phyloP scores from a whole-genome alignment of 2,888 invertebrate genomes.

The Melipona beecheii region DNA sequence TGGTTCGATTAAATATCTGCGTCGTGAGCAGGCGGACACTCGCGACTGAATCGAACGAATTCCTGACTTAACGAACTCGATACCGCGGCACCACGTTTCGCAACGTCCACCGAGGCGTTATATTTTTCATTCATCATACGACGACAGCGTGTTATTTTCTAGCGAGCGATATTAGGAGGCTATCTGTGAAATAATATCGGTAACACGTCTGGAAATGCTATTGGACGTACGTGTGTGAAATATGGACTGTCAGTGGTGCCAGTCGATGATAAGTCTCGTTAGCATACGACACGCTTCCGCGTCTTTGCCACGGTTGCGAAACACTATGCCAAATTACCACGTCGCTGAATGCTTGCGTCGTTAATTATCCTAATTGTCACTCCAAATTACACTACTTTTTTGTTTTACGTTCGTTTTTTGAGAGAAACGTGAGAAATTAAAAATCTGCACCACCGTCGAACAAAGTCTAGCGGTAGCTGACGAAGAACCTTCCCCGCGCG shows the following conservation, averaged over 20 bases:
- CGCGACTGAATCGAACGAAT: conserved; percentile 33
- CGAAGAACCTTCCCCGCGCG: too few relatives aligned
- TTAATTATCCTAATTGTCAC: too few relatives aligned
- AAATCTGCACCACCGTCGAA: too few relatives aligned
- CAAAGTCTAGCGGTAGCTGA: too few relatives aligned
- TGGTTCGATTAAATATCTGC: conserved; percentile 45
- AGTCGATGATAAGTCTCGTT: conserved; percentile 4
- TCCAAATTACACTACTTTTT: too few relatives aligned
- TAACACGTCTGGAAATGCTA: conserved; percentile 10
- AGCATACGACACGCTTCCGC: neutral
- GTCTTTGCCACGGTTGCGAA: neutral
- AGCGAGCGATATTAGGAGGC: conserved; percentile 14
- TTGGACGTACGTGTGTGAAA: neutral
- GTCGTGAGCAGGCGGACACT: conserved; percentile 37
- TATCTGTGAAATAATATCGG: neutral
- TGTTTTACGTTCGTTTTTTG: too few relatives aligned
- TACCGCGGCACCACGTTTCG: conserved; percentile 19
- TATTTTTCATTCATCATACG: conserved; percentile 47
- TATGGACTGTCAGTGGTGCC: neutral
- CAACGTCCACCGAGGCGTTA: conserved; percentile 11
- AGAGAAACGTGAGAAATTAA: too few relatives aligned
- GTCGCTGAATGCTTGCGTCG: too few relatives aligned
- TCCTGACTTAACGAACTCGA: neutral
- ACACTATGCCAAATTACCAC: neutral
- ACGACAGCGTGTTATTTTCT: conserved; percentile 39